A percentile compares a stretch with the other conserved stretches of the same genome.
Evolutionary conservation across 2,797 vertebrate genomes (phyloP).

Genomic region (Balearica regulorum): DNA sequence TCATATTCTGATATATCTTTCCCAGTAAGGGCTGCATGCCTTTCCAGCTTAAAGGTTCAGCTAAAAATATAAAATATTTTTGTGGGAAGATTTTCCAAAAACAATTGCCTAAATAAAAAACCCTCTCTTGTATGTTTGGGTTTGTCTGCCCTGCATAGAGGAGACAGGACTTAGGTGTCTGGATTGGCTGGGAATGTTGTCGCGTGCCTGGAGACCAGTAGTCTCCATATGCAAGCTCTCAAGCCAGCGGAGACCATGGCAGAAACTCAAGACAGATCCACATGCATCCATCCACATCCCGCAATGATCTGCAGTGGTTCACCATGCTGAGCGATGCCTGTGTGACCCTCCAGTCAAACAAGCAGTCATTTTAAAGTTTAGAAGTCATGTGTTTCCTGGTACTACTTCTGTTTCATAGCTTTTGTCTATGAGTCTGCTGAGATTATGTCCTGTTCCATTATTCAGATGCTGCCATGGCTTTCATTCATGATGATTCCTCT

Average conservation of each 20-base stretch:
- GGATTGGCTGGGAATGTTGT: neutral
- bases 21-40: neutral
- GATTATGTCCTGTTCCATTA: neutral
- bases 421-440: neutral
- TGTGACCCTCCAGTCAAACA: neutral
- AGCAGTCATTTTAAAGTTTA: neutral
- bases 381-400: neutral
- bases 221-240: neutral
- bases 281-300: neutral
- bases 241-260: neutral
- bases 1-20: neutral
- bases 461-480: neutral
- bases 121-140: neutral
- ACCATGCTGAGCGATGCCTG: neutral
- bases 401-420: neutral
- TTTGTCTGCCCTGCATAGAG: neutral
- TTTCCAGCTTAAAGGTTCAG: neutral
- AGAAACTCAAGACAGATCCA: neutral
- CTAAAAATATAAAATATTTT: neutral
- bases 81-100: neutral
- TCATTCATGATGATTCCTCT: neutral
- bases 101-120: neutral
- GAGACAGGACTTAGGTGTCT: neutral
- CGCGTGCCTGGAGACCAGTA: neutral
- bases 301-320: neutral